phyloP scores from a whole-genome alignment of 2,797 vertebrate genomes.

The Margarornis squamiger region DNA sequence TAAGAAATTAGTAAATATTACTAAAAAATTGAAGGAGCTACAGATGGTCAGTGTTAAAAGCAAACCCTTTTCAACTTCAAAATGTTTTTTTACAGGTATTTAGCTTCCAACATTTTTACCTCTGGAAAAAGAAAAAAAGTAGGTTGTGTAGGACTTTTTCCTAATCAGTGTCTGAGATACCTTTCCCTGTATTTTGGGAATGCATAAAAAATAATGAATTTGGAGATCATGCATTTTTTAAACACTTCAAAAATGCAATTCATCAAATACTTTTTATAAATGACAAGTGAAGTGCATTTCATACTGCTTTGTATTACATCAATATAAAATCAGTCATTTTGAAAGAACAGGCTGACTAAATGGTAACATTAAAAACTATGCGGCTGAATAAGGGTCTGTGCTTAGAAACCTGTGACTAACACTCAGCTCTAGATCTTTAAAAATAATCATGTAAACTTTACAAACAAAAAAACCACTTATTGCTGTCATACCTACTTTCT shows the following conservation, averaged over 20 bases:
- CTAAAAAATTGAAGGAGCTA: background rate
- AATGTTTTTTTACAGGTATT: background rate
- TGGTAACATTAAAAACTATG: background rate
- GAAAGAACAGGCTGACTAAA: background rate
- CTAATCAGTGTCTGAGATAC: background rate
- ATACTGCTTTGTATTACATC: background rate
- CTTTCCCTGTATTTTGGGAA: background rate
- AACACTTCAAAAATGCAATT: background rate
- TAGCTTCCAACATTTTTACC: background rate
- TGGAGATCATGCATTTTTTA: background rate
- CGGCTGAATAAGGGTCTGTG: background rate
- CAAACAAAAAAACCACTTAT: background rate
- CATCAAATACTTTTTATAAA: background rate
- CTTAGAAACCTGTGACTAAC: background rate
- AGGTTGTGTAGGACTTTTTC: background rate
- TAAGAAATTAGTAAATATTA: background rate
- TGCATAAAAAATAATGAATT: background rate
- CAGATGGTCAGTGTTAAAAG: background rate
- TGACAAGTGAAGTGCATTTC: background rate
- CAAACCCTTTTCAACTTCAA: background rate
- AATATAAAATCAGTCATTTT: background rate
- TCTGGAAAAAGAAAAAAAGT: background rate
- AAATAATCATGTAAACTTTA: background rate
- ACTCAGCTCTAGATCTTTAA: background rate
- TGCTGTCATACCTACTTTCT: fast-evolving